A percentile compares a stretch with the other conserved stretches of the same genome.
phyloP scores from a whole-genome alignment of 2,797 vertebrate species.

The Cossypha dichroa region DNA sequence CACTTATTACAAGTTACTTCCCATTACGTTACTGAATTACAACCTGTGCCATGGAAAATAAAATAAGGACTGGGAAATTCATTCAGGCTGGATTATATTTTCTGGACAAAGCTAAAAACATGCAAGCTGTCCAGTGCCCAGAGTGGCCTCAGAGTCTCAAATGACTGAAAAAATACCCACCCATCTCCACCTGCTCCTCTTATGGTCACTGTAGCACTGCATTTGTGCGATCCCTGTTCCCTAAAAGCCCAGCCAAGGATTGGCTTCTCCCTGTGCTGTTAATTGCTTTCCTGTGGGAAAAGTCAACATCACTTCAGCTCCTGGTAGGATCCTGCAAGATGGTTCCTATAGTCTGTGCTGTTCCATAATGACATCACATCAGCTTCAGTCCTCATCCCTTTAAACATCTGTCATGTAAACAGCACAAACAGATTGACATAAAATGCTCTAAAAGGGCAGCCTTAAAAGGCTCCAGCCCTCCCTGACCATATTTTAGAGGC shows the following conservation, averaged over 20 bases:
- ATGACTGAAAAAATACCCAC: fast-evolving
- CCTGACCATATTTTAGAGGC: background rate
- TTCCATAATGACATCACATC: background rate
- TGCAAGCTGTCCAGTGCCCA: background rate
- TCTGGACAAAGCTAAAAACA: background rate
- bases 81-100: background rate
- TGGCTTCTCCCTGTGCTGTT: background rate
- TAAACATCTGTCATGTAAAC: background rate
- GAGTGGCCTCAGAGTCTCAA: background rate
- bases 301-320: background rate
- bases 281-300: background rate
- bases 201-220: fast-evolving
- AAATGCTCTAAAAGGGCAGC: background rate
- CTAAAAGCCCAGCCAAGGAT: background rate
- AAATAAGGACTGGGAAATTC: background rate
- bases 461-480: background rate
- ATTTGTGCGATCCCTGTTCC: fast-evolving
- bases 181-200: background rate
- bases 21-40: background rate
- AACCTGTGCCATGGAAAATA: background rate
- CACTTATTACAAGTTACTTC: background rate
- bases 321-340: background rate
- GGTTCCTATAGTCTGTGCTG: background rate
- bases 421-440: background rate
- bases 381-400: background rate